Evolutionary conservation across 2,797 vertebrate species (phyloP), one percentile per base, ranked within the genome.

Genomic region (Ctenosaura bakeri): DNA sequence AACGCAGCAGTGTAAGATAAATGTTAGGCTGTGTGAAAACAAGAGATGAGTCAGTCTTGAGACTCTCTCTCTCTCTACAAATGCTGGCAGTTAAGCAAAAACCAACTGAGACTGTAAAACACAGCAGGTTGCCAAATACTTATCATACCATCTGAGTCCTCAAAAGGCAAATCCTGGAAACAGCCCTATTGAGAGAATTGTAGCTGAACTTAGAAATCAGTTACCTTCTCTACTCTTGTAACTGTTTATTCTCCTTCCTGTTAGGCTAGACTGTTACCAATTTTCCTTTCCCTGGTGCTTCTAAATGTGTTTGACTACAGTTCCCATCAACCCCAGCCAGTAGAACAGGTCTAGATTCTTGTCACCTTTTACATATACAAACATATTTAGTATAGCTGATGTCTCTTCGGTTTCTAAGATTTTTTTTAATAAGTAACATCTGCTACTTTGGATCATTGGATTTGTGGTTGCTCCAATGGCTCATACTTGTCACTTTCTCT

Each of bases 81-180:
- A 95, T 90, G 83, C 91, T 90, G 83, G 92, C 91, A 93, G 86
- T 87, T 78, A 52, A 92, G 56, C 22, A 90, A 92, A 83, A 92
- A 87, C 86, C 1, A 0, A 91, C 73, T 92, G 91, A 92, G 90
- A 2, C 6, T 0, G 5, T 81, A 91, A 92, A 90, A 95, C 50
- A 81, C 54, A 85, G 86, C 86, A 89, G 91, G 93, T 66, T 94
- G 91, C 71, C 93, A 76, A 93, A 89, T 64, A 8, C 0, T 92
- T 95, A 92, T 90, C 88, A 90, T 89, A 94, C 92, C 91, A 87
- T 80, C 93, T 90, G 95, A 79, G 87, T 92, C 91, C 95, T 85
- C 92, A 96, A 91, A 93, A 92, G 90, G 88, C 73, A 86, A 90
- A 66, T 76, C 90, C 83, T 69, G 74, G 86, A 12, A 74, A 87